Evolutionary conservation across 2,113 vertebrate genomes (phyloP).

Genomic region (Thalassoma bifasciatum): DNA sequence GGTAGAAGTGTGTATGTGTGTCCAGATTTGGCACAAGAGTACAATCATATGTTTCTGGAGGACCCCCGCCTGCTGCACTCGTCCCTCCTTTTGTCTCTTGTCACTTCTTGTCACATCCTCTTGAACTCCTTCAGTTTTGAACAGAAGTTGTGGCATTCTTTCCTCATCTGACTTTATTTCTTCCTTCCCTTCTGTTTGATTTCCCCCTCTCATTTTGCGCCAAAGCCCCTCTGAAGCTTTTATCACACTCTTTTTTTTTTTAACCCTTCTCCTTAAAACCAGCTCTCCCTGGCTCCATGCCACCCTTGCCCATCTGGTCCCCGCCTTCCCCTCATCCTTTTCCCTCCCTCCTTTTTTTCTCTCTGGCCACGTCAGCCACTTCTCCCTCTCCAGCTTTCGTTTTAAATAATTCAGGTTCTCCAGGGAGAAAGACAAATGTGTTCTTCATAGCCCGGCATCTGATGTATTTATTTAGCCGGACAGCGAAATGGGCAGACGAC

Average conservation of each 20-base stretch:
- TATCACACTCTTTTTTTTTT: conserved; percentile 15
- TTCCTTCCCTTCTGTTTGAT: conserved; percentile 4
- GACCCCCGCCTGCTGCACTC: conserved; percentile 39
- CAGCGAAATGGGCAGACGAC: conserved; percentile 27
- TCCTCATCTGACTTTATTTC: background rate
- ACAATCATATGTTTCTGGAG: conserved; percentile 69
- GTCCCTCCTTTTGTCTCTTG: conserved; percentile 47
- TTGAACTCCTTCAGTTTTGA: conserved; percentile 3
- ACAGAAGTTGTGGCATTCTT: conserved; percentile 24
- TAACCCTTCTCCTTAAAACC: conserved; percentile 34
- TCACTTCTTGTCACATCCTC: conserved; percentile 45
- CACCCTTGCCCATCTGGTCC: conserved; percentile 73
- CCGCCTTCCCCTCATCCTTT: background rate
- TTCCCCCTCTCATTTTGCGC: conserved; percentile 6
- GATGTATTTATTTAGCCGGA: conserved; percentile 66
- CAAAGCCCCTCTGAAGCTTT: background rate
- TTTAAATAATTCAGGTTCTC: conserved; percentile 86
- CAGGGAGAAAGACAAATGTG: conserved; percentile 72
- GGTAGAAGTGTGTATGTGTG: background rate
- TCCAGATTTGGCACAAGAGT: conserved; percentile 52
- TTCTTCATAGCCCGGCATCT: conserved; percentile 51
- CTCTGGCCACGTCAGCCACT: conserved; percentile 32
- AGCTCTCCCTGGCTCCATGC: conserved; percentile 61
- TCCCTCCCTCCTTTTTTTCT: conserved; percentile 20
- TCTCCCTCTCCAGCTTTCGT: conserved; percentile 66